Base-by-base conservation (phyloP, 2,888 invertebrate genomes). In the Drosophila gaucha region DNA sequence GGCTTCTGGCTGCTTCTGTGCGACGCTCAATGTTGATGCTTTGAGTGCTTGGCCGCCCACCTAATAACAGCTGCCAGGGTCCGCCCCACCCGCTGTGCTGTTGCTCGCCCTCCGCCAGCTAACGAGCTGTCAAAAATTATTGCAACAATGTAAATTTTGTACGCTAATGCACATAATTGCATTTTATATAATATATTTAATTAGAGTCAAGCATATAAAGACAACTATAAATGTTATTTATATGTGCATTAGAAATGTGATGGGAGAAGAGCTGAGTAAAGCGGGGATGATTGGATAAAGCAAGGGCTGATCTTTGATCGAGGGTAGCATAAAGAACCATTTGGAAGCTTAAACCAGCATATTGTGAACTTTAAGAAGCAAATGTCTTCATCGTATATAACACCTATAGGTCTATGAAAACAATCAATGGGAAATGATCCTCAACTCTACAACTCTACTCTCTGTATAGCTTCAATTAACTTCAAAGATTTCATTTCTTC, bases 101-200 rank as follows among this genome's bases (percentile, higher is more conserved):
- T n/a, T n/a, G n/a, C 20, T 31, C 22, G 41, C 41, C 41, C 41
- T 57, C 22, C 20, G 43, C 20, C 22, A 20, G 47, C 68, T 77
- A 79, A 69, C 77, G 74, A 80, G 77, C 68, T 68, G 71, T 74
- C 74, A 38, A 74, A 67, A 76, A 71, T 76, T 68, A 28, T 6
- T 56, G 65, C 67, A 78, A 75, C 78, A 74, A 63, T 80, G 80
- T 75, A 51, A 38, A 62, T 49, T 49, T 67, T 67, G 74, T 60
- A 67, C 77, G 64, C 69, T 63, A 56, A 65, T 75, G 59, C 70
- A 67, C 46, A 74, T 54, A 49, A 68, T 78, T 62, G 50, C 62
- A 65, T 58, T 67, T 60, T 63, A 63, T 69, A 73, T 58, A 59
- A 66, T 65, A 38, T 38, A n/a, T 12, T 26, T 20, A 18, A 14